These are phyloP conservation scores for Carposina sasakii DNA, from an alignment of 1,140 invertebrate genomes.

Conservation along the genomic window DNA sequence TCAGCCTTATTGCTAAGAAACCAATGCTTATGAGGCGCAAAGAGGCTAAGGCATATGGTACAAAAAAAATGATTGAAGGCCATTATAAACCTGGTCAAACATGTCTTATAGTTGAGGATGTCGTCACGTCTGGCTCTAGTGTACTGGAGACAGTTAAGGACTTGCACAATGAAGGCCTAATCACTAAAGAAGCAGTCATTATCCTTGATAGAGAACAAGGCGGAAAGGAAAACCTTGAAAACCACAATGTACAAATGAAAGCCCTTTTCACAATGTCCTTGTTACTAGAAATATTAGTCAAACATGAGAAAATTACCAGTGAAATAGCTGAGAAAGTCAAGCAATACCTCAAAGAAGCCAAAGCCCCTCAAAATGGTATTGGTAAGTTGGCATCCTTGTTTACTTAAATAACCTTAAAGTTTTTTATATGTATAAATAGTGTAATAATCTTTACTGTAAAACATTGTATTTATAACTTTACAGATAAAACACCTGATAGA, in stretches of 20 bases:
- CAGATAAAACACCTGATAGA: no score
- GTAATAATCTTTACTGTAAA: no score
- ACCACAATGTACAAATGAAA: constrained; percentile 82
- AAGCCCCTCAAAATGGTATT: constrained; percentile 52
- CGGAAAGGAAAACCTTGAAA: constrained; percentile 80
- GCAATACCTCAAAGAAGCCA: constrained; percentile 75
- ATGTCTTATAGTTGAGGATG: constrained; percentile 96
- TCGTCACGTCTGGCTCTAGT: constrained; percentile 95
- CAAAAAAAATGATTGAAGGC: constrained; percentile 97
- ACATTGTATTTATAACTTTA: no score
- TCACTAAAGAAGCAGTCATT: constrained; percentile 86
- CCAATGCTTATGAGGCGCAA: constrained; percentile 93
- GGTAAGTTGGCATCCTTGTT: no score
- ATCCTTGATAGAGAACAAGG: constrained; percentile 96
- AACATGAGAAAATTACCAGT: constrained; percentile 76
- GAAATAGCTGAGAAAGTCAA: constrained; percentile 75
- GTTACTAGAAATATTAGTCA: constrained; percentile 78
- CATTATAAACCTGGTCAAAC: constrained; percentile 82
- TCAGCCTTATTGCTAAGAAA: constrained; percentile 80
- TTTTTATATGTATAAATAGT: no score
- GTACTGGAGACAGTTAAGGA: constrained; percentile 91
- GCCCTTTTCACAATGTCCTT: constrained; percentile 79
- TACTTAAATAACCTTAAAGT: no score
- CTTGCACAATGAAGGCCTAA: constrained; percentile 81
- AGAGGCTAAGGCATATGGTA: constrained; percentile 96